Conservation (phyloP, 2,113 vertebrate genomes). For the Eclectus roratus region DNA sequence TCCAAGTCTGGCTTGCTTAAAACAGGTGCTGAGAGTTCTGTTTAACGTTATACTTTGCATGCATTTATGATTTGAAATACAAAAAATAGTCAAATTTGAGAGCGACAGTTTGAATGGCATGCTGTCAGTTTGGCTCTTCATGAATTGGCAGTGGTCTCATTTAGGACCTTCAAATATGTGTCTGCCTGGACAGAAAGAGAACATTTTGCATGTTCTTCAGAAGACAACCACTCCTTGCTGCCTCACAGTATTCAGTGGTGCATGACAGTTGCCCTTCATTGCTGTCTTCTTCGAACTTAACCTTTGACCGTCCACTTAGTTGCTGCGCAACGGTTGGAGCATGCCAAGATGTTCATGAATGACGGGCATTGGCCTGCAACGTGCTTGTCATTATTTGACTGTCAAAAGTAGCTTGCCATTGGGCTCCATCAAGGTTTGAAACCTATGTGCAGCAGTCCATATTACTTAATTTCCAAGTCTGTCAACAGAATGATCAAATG, state of each 20-base stretch:
- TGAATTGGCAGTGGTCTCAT: constrained; percentile 86
- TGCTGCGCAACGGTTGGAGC: constrained; percentile 73
- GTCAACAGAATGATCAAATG: constrained; percentile 86
- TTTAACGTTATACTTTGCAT: constrained; percentile 83
- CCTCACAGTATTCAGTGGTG: constrained; percentile 82
- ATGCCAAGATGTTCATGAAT: constrained; percentile 79
- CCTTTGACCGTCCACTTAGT: constrained; percentile 88
- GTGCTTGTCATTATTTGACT: constrained; percentile 88
- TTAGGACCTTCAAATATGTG: constrained; percentile 81
- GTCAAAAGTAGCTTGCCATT: constrained; percentile 83
- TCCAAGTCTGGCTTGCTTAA: constrained; percentile 47
- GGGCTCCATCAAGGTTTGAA: constrained; percentile 77
- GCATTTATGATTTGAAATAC: constrained; percentile 82
- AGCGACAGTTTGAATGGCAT: constrained; percentile 90
- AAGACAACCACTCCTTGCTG: constrained; percentile 86
- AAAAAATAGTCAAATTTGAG: constrained; percentile 62
- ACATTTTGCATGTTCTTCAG: constrained; percentile 86
- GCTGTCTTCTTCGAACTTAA: constrained; percentile 93
- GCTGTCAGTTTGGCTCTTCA: constrained; percentile 86
- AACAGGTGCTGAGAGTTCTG: constrained; percentile 46
- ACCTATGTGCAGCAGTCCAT: constrained; percentile 91
- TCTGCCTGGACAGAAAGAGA: constrained; percentile 83
- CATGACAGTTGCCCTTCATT: constrained; percentile 98
- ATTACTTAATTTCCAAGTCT: constrained; percentile 83
- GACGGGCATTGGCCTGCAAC: constrained; percentile 86